Evolutionary conservation across 2,113 vertebrate species (phyloP), one percentile per base, ranked within the genome.

Genomic region (Ammodramus savannarum): DNA sequence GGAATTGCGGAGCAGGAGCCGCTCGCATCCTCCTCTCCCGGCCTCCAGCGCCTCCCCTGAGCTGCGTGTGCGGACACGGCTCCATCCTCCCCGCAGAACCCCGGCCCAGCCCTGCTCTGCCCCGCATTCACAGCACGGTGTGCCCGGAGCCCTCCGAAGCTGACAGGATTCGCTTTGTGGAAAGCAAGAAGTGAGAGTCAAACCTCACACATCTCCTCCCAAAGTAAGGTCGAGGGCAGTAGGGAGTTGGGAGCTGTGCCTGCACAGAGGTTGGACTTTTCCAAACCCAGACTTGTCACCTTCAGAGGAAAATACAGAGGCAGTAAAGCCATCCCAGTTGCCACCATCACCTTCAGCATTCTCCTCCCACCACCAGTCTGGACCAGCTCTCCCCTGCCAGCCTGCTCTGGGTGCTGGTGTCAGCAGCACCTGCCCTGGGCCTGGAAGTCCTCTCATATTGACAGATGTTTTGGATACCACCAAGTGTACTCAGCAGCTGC

Each of bases 151-250:
- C n/a, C 83, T 73, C 44, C 20, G 13, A 55, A 80, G 32, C 55
- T 12, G n/a, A 74, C 49, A 61, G 48, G 4, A 69, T 59, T 54
- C 14, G 3, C 44, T n/a, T 76, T 52, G 48, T 7, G 48, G 36
- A 52, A 55, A 44, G 44, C 7, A 65, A 69, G 29, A 75, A 69
- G 36, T 2, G 2, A 52, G 49, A 77, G 59, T 36, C 39, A 84
- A 85, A 71, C 25, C 3, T 4, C 55, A 32, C 2, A 2, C 3
- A 0, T 20, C n/a, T 52, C 54, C 31, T 57, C 26, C 39, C 0
- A 0, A 16, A 76, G 55, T 49, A 29, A 69, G 84, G 84, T 13
- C 0, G 0, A 68, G 54, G 41, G 44, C 1, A 2, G 36, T n/a
- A 20, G n/a, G 59, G 15, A 69, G 34, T 4, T 0, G 21, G 49